Evolutionary conservation across 2,888 invertebrate species (phyloP).

Genomic region (Tinea trinotella): DNA sequence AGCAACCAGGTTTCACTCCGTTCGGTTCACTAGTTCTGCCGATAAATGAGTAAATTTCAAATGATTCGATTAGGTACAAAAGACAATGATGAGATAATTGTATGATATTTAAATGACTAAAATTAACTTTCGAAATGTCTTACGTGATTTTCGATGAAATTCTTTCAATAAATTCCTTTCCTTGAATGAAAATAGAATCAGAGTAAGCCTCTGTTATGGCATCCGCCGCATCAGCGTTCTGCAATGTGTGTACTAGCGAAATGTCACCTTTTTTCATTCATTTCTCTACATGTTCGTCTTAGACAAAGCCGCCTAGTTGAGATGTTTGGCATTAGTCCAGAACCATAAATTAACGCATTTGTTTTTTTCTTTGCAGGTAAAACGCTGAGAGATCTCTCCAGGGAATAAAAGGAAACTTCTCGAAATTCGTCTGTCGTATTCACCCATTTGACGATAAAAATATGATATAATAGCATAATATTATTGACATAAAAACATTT

Average conservation of each 20-base stretch:
- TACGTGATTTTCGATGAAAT: background rate
- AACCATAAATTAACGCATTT: constrained; percentile 63
- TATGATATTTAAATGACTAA: background rate
- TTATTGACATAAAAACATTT: too few species aligned
- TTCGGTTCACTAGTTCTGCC: background rate
- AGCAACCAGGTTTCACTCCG: background rate
- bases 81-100: background rate
- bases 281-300: constrained; percentile 56
- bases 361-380: constrained; percentile 69
- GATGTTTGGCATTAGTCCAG: constrained; percentile 63
- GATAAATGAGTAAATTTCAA: constrained; percentile 5
- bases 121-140: background rate
- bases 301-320: constrained; percentile 52
- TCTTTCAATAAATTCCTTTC: background rate
- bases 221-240: constrained; percentile 12
- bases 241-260: constrained; percentile 12
- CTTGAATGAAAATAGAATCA: constrained; percentile 13
- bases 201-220: background rate
- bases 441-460: constrained; percentile 3
- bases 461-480: background rate
- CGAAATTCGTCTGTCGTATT: constrained; percentile 23
- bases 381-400: constrained; percentile 54
- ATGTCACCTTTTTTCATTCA: constrained; percentile 55
- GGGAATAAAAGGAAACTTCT: constrained; percentile 37
- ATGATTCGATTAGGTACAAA: background rate